Evolutionary conservation across 2,797 vertebrate species (phyloP).

Genomic region (Epinephelus coioides): DNA sequence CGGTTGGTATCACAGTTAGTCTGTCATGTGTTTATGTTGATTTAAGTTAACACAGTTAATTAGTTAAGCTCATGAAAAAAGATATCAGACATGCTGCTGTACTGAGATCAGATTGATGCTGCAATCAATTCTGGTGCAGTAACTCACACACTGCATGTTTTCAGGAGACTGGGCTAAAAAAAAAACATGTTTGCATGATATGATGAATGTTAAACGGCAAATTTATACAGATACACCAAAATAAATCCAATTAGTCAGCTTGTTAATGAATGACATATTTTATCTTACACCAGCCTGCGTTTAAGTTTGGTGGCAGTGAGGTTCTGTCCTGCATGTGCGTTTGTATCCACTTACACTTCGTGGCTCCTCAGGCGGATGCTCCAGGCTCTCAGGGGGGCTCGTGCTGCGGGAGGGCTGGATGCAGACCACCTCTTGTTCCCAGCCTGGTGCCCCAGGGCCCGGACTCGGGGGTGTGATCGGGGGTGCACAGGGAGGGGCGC

Average conservation of each 20-base stretch:
- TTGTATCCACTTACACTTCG: slow-evolving; percentile 82
- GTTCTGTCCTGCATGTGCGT: neutral
- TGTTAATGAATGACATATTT: neutral
- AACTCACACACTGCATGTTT: neutral
- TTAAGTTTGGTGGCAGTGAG: neutral
- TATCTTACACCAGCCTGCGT: neutral
- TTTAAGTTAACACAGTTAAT: neutral
- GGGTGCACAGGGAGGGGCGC: slow-evolving; percentile 83
- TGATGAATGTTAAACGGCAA: neutral
- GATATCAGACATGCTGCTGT: neutral
- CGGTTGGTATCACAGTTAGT: neutral
- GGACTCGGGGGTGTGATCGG: slow-evolving; percentile 72
- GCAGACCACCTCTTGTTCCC: slow-evolving; percentile 93
- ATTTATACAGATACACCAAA: neutral
- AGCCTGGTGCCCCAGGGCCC: slow-evolving; percentile 64
- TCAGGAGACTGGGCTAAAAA: neutral
- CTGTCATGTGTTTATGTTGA: neutral
- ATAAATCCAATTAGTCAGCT: neutral
- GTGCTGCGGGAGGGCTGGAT: slow-evolving; percentile 95
- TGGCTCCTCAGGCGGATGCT: slow-evolving; percentile 89
- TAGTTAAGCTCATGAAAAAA: neutral
- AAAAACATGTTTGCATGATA: neutral
- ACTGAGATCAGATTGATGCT: slow-evolving; percentile 4
- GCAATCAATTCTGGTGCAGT: neutral
- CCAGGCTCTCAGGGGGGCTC: slow-evolving; percentile 92